Base-by-base conservation (phyloP, 2,888 invertebrate genomes). In the Drosophila neotestacea region DNA sequence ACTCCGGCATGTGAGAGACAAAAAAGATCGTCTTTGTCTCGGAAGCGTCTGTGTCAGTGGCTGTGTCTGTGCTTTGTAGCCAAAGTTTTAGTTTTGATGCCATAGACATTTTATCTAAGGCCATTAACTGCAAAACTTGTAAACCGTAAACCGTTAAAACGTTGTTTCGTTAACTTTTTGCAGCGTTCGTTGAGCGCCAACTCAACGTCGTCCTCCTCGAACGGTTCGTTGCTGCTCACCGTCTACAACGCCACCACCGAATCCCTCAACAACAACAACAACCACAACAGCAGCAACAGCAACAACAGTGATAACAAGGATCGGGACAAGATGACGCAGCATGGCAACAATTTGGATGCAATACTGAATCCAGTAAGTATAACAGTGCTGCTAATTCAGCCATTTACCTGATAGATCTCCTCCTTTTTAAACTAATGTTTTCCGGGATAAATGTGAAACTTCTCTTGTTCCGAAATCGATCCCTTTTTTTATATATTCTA, bases 331-430 rank as follows among this genome's bases (percentile, higher is more conserved):
- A 88, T 87, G 79, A 54, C 85, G 52, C 89, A 91, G 47, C 81
- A 86, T 50, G 89, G 77, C 38, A 79, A 85, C 6, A 85, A 89
- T 79, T 88, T 92, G 65, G 91, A 92, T 67, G 91, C 86, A 72
- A 92, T 92, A 69, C 82, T 92, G 11, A 92, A 89, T 85, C 91
- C 91, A 86, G 91, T 92, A 85, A 91, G 90, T 81, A 41, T 39
- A 10, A 39, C 28, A 34, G 36, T 16, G 9, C 1, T 16, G 16
- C 16, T 16, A n/a, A n/a, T 22, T 22, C 2, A 22, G 22, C 22
- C 22, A 2, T 22, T 22, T 22, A 22, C 22, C 22, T 22, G 22
- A 22, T 3, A 22, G 22, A 22, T 3, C 22, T 22, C 22, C 22
- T 22, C 22, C 22, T 2, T 22, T 22, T 16, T 16, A 16, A 16